Base-by-base conservation (phyloP, 2,888 invertebrate species). In the Noctua janthe region DNA sequence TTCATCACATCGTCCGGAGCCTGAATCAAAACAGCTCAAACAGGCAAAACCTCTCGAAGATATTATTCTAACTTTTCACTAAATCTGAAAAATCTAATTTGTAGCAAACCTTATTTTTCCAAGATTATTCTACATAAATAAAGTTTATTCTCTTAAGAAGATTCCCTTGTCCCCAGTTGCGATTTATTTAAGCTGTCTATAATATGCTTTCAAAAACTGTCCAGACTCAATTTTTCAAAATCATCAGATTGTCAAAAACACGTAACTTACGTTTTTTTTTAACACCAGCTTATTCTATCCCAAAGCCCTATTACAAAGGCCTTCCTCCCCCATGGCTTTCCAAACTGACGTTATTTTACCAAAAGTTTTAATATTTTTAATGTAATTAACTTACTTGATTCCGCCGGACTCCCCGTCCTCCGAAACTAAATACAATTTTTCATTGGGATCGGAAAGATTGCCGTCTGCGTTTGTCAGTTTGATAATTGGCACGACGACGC, bases 391-490 rank as follows among this genome's bases (percentile, higher is more conserved):
- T 62, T 87, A 92, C 93, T 84, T 90, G 8, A 90, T 67, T 66
- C 74, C 56, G 29, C 76, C 73, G n/a, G 70, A 76, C 64, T 87
- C 85, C 4, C 76, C 81, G 20, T 64, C 49, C 13, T 90, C 83
- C 2, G 77, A 59, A 17, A 83, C 59, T 39, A 76, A 49, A 29
- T 81, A 77, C 0, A 80, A 64, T 78, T 80, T 87, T 74, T 88
- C 88, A 80, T 84, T 85, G 6, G 54, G 39, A 29, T 78, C 78
- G 49, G 79, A 78, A 49, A 59, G 47, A 62, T 83, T 77, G 15
- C 78, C 82, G 75, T 91, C 91, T 51, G 90, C 29, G 43, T 92
- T 93, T 6, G 88, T 89, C 59, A 92, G 75, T 84, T 91, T 92
- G 1, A 92, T 78, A 69, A 87, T 86, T 8, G 91, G 89, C 20